A percentile compares a stretch with the other conserved stretches of the same genome.
These are phyloP conservation scores for Dendrolimus houi DNA, from an alignment of 2,888 invertebrate genomes.

Conservation along the genomic window DNA sequence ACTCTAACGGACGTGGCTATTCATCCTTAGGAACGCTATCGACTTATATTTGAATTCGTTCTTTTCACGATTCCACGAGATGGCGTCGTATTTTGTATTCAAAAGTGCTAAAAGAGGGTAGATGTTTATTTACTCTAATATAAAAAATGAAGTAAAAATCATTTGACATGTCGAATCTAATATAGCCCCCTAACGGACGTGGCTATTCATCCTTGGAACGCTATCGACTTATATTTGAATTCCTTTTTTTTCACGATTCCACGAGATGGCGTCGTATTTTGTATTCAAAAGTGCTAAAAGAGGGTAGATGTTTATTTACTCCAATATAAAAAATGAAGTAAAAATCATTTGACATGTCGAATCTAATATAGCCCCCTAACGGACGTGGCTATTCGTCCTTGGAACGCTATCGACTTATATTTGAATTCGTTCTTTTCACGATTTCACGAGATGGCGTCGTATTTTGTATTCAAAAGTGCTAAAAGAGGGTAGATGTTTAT, in stretches of 20 bases:
- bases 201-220: slow-evolving; percentile 44
- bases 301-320: no score
- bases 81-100: no score
- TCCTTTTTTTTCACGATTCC: slow-evolving; percentile 27
- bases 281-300: no score
- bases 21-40: slow-evolving; percentile 50
- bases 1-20: slow-evolving; percentile 20
- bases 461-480: no score
- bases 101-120: no score
- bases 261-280: slow-evolving; percentile 11
- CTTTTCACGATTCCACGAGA: no score
- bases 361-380: slow-evolving; percentile 16
- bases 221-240: slow-evolving; percentile 53
- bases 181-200: slow-evolving; percentile 13
- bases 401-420: slow-evolving; percentile 42
- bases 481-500: no score
- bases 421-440: slow-evolving; percentile 35
- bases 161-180: slow-evolving; percentile 4
- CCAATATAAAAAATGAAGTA: no score
- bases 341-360: neutral
- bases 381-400: slow-evolving; percentile 39
- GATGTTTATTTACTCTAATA: no score
- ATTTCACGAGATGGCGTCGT: slow-evolving; percentile 25
- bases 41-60: slow-evolving; percentile 48
- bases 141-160: no score